These are phyloP conservation scores for Lochmaea crataegi DNA, from an alignment of 2,888 invertebrate species.

Conservation along the genomic window DNA sequence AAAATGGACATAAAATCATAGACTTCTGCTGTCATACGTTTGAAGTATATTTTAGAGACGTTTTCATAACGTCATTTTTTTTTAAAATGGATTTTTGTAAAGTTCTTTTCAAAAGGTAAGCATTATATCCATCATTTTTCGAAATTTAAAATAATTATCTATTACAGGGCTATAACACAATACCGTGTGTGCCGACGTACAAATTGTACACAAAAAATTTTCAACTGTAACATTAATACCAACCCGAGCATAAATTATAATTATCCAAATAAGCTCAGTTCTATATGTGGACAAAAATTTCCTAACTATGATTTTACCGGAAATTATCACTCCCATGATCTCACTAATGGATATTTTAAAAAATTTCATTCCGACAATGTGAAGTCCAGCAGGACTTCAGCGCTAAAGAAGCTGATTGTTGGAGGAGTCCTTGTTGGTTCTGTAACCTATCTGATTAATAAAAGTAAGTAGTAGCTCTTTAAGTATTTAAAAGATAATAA, in stretches of 20 bases:
- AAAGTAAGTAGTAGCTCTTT: background rate
- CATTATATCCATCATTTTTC: background rate
- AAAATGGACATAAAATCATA: background rate
- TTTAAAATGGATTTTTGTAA: constrained; percentile 4
- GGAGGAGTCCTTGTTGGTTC: constrained; percentile 7
- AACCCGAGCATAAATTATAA: background rate
- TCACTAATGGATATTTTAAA: background rate
- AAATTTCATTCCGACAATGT: background rate
- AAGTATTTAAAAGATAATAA: too few relatives aligned
- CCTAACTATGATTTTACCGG: background rate
- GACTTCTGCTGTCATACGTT: background rate
- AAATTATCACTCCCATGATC: background rate
- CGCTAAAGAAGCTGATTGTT: background rate
- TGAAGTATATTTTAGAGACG: background rate
- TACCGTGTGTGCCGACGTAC: background rate
- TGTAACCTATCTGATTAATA: background rate
- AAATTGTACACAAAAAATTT: background rate
- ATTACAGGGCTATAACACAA: background rate
- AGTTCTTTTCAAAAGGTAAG: background rate
- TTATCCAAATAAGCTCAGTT: background rate
- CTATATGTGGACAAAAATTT: background rate
- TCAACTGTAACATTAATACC: background rate
- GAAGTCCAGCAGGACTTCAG: background rate
- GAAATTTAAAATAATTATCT: background rate
- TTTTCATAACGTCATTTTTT: constrained; percentile 4